Conservation (phyloP, 2,113 vertebrate species). For the Nycticorax nycticorax region DNA sequence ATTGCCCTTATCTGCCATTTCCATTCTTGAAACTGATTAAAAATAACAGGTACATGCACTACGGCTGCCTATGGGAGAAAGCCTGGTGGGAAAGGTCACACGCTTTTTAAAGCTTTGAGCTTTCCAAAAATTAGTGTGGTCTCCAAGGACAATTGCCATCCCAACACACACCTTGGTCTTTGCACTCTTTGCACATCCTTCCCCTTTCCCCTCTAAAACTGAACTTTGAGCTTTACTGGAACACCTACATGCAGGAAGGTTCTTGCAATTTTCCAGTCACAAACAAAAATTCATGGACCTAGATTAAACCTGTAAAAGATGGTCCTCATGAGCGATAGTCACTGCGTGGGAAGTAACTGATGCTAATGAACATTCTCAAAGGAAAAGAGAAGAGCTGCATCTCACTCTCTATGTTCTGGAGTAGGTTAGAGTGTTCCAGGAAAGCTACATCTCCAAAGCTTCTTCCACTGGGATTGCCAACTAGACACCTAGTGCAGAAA, state of each 20-base stretch:
- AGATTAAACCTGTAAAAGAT: background rate
- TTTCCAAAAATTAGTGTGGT: background rate
- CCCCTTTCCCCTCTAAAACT: background rate
- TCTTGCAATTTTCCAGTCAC: background rate
- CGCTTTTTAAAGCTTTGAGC: background rate
- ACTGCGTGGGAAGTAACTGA: background rate
- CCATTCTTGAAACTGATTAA: background rate
- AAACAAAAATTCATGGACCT: background rate
- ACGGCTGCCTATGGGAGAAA: background rate
- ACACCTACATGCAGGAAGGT: background rate
- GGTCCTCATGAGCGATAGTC: background rate
- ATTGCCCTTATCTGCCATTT: background rate
- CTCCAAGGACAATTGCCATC: background rate
- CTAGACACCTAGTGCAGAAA: constrained; percentile 78
- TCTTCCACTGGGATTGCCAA: constrained; percentile 85
- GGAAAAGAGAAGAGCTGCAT: background rate
- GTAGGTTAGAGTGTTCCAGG: constrained; percentile 85
- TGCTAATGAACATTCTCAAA: background rate
- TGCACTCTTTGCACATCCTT: background rate
- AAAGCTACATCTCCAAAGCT: constrained; percentile 90
- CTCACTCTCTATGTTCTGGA: constrained; percentile 84
- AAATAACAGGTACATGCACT: background rate
- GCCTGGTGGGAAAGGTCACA: background rate
- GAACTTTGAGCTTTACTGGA: background rate
- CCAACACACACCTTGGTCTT: background rate